Percentiles rank a stretch among this genome's conserved stretches.
These are phyloP conservation scores for Drosophila ananassae DNA, from an alignment of 1,140 invertebrate genomes.

Conservation along the genomic window DNA sequence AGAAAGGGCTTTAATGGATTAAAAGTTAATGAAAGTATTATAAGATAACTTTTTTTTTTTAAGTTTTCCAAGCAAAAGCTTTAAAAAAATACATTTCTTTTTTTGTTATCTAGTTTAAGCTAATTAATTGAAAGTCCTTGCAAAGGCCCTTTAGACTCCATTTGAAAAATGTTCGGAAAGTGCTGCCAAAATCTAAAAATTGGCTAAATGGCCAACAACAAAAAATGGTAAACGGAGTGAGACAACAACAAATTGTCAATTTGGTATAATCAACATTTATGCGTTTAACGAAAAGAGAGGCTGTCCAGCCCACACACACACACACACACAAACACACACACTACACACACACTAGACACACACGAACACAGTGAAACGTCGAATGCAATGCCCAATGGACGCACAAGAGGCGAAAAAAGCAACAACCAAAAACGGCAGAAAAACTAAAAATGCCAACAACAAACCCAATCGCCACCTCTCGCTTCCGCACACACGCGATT, in stretches of 20 bases:
- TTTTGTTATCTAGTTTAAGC: not conserved
- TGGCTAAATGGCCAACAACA: conserved; percentile 2
- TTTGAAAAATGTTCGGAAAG: not conserved
- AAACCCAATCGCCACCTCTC: conserved; percentile 18
- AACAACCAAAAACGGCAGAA: conserved; percentile 44
- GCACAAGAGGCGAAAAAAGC: conserved; percentile 37
- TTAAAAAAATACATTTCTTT: not conserved
- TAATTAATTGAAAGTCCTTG: not conserved
- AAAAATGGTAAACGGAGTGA: conserved; percentile 13
- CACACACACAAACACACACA: conserved; percentile 11
- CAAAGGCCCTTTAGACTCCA: not conserved
- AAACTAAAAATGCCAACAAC: conserved; percentile 35
- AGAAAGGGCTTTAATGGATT: too few relatives aligned
- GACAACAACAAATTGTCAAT: conserved; percentile 61
- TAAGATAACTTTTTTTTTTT: too few relatives aligned
- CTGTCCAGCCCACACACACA: conserved; percentile 42
- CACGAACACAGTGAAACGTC: conserved; percentile 4
- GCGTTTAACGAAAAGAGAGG: conserved; percentile 66
- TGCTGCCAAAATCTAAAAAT: not conserved
- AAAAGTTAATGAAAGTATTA: too few relatives aligned
- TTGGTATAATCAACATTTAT: conserved; percentile 77
- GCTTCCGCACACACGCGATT: conserved; percentile 31
- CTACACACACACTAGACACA: conserved; percentile 8
- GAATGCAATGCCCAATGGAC: conserved; percentile 67
- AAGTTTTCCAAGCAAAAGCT: too few relatives aligned